Evolutionary conservation across 2,888 invertebrate genomes (phyloP).

Genomic region (Urechis unicinctus): DNA sequence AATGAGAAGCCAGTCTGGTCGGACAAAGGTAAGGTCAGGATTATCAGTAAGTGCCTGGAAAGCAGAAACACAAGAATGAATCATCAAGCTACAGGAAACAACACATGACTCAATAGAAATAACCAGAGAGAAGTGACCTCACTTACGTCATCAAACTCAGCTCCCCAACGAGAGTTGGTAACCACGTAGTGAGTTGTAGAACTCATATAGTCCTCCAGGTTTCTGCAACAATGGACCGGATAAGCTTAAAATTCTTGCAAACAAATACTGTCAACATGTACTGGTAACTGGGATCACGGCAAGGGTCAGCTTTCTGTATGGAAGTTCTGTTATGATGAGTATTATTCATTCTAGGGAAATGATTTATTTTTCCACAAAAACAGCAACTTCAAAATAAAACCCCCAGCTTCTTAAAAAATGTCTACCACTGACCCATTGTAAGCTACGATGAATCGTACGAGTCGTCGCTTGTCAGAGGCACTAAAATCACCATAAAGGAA

Average conservation of each 20-base stretch:
- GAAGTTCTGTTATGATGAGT: too few species aligned
- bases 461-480: slow-evolving; percentile 24
- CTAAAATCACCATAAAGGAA: slow-evolving; percentile 44
- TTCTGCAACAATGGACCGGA: slow-evolving; percentile 31
- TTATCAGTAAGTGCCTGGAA: slow-evolving; percentile 48
- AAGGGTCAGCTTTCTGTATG: too few species aligned
- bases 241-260: too few species aligned
- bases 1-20: slow-evolving; percentile 60
- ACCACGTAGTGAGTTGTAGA: slow-evolving; percentile 48
- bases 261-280: background rate
- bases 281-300: background rate
- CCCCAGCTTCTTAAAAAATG: background rate
- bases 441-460: slow-evolving; percentile 54
- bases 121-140: background rate
- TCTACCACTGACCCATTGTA: slow-evolving; percentile 58
- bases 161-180: slow-evolving; percentile 48
- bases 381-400: background rate
- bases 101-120: too few species aligned
- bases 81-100: too few species aligned
- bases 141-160: slow-evolving; percentile 51
- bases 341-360: too few species aligned
- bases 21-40: slow-evolving; percentile 50
- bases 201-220: slow-evolving; percentile 49
- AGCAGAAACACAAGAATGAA: background rate
- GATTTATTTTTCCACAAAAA: too few species aligned